A percentile compares a stretch with the other conserved stretches of the same genome.
phyloP scores from a whole-genome alignment of 2,888 invertebrate genomes.

The Eutolmus rufibarbis region DNA sequence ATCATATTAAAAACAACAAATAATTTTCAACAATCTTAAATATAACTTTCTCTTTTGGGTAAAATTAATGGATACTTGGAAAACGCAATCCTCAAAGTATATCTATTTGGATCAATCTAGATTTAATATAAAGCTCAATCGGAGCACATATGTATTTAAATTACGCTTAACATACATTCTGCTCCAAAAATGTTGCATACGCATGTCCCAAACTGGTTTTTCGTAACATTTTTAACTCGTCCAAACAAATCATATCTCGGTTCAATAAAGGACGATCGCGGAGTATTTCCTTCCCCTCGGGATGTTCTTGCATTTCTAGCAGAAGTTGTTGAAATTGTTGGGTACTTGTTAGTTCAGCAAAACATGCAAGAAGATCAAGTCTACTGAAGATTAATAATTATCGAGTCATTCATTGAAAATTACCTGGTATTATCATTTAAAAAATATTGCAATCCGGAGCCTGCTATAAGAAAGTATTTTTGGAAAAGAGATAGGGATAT shows the following conservation, averaged over 20 bases:
- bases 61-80: too few species aligned
- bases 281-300: slow-evolving; percentile 76
- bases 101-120: too few species aligned
- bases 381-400: slow-evolving; percentile 67
- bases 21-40: too few species aligned
- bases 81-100: too few species aligned
- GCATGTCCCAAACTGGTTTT: slow-evolving; percentile 80
- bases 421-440: neutral
- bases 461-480: neutral
- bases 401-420: neutral
- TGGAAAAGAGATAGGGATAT: neutral
- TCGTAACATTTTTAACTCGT: slow-evolving; percentile 72
- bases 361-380: slow-evolving; percentile 86
- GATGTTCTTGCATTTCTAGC: slow-evolving; percentile 73
- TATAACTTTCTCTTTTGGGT: too few species aligned
- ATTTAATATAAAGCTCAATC: too few species aligned
- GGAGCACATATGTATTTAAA: too few species aligned
- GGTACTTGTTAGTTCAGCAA: slow-evolving; percentile 83
- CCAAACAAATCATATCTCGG: slow-evolving; percentile 68
- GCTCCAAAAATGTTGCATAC: slow-evolving; percentile 78
- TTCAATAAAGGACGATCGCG: slow-evolving; percentile 69
- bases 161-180: slow-evolving; percentile 62
- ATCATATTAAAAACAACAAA: too few species aligned
- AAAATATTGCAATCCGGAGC: neutral
- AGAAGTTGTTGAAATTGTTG: slow-evolving; percentile 73